Evolutionary conservation across 30 jellyfish, hydroid and myxozoan genomes (phyloP).

Genomic region (Phacellophora camtschatica): DNA sequence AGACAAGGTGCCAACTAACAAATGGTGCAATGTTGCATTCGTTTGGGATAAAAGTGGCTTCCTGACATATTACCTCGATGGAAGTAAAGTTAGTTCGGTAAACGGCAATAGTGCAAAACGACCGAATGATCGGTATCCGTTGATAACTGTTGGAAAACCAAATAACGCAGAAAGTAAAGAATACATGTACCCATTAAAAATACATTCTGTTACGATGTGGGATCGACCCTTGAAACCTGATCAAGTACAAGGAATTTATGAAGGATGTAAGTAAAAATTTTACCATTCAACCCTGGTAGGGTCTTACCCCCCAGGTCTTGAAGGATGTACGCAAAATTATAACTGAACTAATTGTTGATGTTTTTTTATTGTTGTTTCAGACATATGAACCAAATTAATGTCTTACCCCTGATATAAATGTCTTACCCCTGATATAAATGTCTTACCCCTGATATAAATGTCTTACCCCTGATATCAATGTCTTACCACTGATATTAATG

Average conservation of each 20-base stretch:
- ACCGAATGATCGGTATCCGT: conserved; percentile 72
- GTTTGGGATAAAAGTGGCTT: conserved; percentile 86
- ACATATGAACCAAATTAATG: too few species aligned
- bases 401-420: too few species aligned
- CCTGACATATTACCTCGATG: conserved; percentile 72
- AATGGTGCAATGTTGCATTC: conserved; percentile 78
- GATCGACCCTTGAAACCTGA: conserved; percentile 85
- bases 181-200: conserved; percentile 84
- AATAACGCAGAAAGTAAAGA: conserved; percentile 84
- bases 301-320: too few species aligned
- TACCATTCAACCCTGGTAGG: too few species aligned
- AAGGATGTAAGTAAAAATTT: conserved; percentile 32
- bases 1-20: conserved; percentile 48
- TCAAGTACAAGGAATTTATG: conserved; percentile 67
- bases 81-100: conserved; percentile 45
- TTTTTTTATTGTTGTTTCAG: too few species aligned
- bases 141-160: conserved; percentile 89
- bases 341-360: too few species aligned
- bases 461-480: too few species aligned
- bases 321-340: too few species aligned
- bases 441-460: too few species aligned
- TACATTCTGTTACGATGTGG: conserved; percentile 89
- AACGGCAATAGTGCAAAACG: conserved; percentile 61
- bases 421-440: too few species aligned
- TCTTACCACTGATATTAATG: too few species aligned